Percentiles rank a stretch among this genome's conserved stretches.
Evolutionary conservation across 2,888 invertebrate genomes (phyloP).

Genomic region (Isotomurus palustris): DNA sequence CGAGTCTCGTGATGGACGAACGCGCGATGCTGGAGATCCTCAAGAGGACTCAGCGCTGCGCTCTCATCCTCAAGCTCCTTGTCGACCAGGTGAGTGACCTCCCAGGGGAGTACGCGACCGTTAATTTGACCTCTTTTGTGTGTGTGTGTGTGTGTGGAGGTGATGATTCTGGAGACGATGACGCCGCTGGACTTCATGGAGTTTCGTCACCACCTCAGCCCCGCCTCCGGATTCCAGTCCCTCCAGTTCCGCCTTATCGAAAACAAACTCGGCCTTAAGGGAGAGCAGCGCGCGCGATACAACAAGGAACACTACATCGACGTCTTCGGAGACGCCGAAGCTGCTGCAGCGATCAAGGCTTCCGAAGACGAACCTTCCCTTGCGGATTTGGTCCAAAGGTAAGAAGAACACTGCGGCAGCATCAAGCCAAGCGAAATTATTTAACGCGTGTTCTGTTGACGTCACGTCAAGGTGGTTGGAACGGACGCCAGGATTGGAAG

Average conservation of each 20-base stretch:
- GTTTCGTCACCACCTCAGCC: slow-evolving; percentile 84
- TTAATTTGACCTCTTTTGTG: no score
- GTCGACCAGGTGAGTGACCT: slow-evolving; percentile 98
- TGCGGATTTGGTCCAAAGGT: slow-evolving; percentile 72
- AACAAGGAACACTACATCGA: slow-evolving; percentile 81
- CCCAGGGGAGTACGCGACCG: no score
- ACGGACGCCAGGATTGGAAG: slow-evolving; percentile 85
- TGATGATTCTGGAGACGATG: slow-evolving; percentile 97
- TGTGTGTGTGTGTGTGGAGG: no score
- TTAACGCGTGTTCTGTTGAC: no score
- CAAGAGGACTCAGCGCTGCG: slow-evolving; percentile 83
- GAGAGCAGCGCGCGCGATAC: slow-evolving; percentile 86
- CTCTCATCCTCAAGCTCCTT: slow-evolving; percentile 86
- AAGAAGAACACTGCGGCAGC: no score
- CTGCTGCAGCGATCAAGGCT: slow-evolving; percentile 55
- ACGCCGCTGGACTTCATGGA: slow-evolving; percentile 98
- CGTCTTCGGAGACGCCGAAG: slow-evolving; percentile 74
- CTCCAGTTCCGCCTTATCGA: slow-evolving; percentile 92
- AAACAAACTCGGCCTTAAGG: slow-evolving; percentile 74
- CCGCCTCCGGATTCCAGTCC: slow-evolving; percentile 98
- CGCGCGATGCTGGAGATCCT: slow-evolving; percentile 87
- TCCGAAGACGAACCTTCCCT: slow-evolving; percentile 84
- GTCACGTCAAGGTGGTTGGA: slow-evolving; percentile 67
- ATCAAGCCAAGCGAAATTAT: no score
- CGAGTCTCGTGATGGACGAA: slow-evolving; percentile 83